A percentile compares a stretch with the other conserved stretches of the same genome.
Evolutionary conservation across 2,888 invertebrate species (phyloP).

Genomic region (Stenichneumon culpator): DNA sequence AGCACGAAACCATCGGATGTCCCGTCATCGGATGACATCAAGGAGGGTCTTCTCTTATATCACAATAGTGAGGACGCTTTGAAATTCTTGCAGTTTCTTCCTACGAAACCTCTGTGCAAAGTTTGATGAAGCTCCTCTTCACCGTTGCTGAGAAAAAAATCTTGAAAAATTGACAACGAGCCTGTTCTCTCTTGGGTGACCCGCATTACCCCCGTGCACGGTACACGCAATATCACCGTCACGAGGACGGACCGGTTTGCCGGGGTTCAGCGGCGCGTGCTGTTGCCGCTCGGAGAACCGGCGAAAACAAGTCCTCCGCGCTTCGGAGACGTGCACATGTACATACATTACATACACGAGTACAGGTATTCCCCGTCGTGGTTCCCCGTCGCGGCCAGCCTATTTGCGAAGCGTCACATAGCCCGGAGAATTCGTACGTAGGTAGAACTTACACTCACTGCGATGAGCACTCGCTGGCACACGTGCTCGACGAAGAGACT

Average conservation of each 20-base stretch:
- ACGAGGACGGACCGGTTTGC: slow-evolving; percentile 58
- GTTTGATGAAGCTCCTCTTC: no score
- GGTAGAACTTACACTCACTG: slow-evolving; percentile 10
- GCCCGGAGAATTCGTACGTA: slow-evolving; percentile 25
- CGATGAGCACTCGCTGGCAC: slow-evolving; percentile 13
- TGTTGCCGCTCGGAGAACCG: slow-evolving; percentile 37
- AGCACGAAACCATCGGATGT: no score
- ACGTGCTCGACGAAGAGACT: slow-evolving; percentile 27
- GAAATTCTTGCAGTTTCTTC: no score
- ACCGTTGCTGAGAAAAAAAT: no score
- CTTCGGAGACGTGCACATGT: slow-evolving; percentile 20
- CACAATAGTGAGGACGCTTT: no score
- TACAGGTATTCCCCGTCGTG: slow-evolving; percentile 2
- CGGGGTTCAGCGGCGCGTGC: slow-evolving; percentile 44
- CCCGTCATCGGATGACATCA: no score
- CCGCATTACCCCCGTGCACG: neutral
- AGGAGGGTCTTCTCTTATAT: no score
- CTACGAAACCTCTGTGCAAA: no score
- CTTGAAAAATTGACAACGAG: no score
- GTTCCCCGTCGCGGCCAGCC: slow-evolving; percentile 22
- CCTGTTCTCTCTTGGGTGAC: neutral
- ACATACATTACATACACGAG: slow-evolving; percentile 7
- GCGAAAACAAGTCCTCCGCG: slow-evolving; percentile 52
- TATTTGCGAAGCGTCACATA: slow-evolving; percentile 30
- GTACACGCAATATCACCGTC: neutral